Conservation (phyloP, 2,888 invertebrate species). For the Eristalis intricaria region DNA sequence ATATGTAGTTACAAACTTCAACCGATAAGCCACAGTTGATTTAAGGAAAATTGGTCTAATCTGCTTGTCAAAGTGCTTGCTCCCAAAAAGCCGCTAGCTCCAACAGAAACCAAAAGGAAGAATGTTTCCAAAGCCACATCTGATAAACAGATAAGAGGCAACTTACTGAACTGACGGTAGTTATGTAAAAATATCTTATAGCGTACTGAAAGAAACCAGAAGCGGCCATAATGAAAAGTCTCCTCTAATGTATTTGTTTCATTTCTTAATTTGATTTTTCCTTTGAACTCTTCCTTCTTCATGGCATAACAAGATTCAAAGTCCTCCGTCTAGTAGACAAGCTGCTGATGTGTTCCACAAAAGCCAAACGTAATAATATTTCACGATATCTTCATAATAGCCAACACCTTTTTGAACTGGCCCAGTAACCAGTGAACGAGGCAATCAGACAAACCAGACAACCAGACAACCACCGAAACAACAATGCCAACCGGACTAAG, state of each 20-base stretch:
- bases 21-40: too few relatives aligned
- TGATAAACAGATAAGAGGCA: background rate
- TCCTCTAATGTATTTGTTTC: conserved; percentile 8
- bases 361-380: conserved; percentile 67
- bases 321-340: conserved; percentile 49
- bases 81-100: too few relatives aligned
- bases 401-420: conserved; percentile 66
- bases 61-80: too few relatives aligned
- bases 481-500: conserved; percentile 60
- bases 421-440: conserved; percentile 24
- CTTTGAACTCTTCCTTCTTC: conserved; percentile 32
- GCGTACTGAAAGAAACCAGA: conserved; percentile 19
- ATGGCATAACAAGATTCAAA: conserved; percentile 31
- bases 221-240: conserved; percentile 11
- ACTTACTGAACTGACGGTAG: background rate
- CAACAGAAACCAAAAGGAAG: background rate
- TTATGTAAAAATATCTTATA: background rate
- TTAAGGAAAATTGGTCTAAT: too few relatives aligned
- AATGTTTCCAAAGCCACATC: background rate
- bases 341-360: conserved; percentile 58
- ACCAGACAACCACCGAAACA: conserved; percentile 65
- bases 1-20: too few relatives aligned
- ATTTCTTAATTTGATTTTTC: background rate
- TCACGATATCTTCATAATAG: conserved; percentile 71
- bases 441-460: conserved; percentile 6